A percentile compares a stretch with the other conserved stretches of the same genome.
phyloP scores from a whole-genome alignment of 2,888 invertebrate genomes.

The Synergus laeviventris region DNA sequence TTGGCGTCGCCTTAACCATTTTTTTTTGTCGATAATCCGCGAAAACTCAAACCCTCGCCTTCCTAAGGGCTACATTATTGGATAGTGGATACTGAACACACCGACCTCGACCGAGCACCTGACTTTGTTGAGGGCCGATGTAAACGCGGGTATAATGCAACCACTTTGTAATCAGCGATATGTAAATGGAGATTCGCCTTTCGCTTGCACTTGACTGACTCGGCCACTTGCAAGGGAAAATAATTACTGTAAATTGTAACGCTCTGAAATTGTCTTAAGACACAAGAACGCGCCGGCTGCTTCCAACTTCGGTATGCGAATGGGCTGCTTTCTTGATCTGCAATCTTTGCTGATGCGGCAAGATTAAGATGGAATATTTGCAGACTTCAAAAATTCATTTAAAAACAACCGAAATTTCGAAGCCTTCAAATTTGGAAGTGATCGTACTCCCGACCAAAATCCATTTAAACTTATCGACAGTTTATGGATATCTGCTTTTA shows the following conservation, averaged over 20 bases:
- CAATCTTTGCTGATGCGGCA: background rate
- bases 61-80: conserved; percentile 30
- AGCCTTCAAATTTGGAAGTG: background rate
- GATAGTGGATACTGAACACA: background rate
- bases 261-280: background rate
- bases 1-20: conserved; percentile 46
- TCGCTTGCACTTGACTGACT: background rate
- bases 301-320: background rate
- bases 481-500: conserved; percentile 27
- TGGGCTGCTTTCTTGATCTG: background rate
- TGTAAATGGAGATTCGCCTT: conserved; percentile 28
- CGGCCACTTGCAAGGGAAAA: conserved; percentile 1
- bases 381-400: background rate
- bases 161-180: conserved; percentile 36
- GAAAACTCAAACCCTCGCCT: conserved; percentile 14
- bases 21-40: conserved; percentile 43
- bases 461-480: no score
- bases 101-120: conserved; percentile 19
- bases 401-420: background rate
- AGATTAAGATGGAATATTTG: background rate
- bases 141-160: conserved; percentile 8
- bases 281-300: conserved; percentile 1
- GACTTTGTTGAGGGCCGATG: conserved; percentile 15
- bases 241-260: background rate
- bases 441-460: no score